These are phyloP conservation scores for Pocillopora grandis DNA, from an alignment of 92 coral and sea anemone species.

Conservation along the genomic window DNA sequence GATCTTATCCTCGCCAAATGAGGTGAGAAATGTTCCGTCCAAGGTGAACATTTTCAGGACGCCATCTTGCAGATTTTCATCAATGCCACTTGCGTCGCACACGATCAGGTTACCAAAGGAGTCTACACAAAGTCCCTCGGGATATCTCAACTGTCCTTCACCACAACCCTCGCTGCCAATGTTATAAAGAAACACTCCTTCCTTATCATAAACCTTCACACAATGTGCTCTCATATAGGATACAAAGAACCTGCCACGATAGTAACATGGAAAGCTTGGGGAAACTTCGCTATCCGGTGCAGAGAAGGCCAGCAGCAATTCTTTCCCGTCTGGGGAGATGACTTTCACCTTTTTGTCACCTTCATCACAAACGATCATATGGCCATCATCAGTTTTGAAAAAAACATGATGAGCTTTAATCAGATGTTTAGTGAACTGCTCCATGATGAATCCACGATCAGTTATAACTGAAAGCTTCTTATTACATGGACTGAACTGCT, in stretches of 20 bases:
- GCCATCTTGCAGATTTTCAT: too few relatives aligned
- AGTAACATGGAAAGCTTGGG: background rate
- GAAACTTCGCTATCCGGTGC: background rate
- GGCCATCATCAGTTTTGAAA: background rate
- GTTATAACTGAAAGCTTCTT: slow-evolving; percentile 30
- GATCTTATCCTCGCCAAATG: background rate
- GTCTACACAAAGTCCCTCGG: slow-evolving; percentile 49
- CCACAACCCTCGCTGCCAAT: slow-evolving; percentile 38
- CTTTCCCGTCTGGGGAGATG: slow-evolving; percentile 9
- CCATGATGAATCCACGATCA: slow-evolving; percentile 49
- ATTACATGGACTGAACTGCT: too few relatives aligned
- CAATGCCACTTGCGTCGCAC: slow-evolving; percentile 9
- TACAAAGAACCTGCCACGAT: background rate
- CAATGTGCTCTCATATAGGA: background rate
- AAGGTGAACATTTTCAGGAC: background rate
- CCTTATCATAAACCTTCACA: slow-evolving; percentile 43
- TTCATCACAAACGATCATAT: background rate
- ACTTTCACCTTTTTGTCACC: background rate
- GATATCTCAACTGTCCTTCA: slow-evolving; percentile 45
- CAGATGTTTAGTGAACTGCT: slow-evolving; percentile 31
- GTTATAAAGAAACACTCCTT: slow-evolving; percentile 33
- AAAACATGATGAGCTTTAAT: background rate
- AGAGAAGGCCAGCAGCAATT: background rate
- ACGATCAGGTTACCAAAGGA: slow-evolving; percentile 39
- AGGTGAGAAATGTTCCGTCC: slow-evolving; percentile 14